These are phyloP conservation scores for Nephotettix cincticeps DNA, from an alignment of 1,140 invertebrate genomes.

Conservation along the genomic window DNA sequence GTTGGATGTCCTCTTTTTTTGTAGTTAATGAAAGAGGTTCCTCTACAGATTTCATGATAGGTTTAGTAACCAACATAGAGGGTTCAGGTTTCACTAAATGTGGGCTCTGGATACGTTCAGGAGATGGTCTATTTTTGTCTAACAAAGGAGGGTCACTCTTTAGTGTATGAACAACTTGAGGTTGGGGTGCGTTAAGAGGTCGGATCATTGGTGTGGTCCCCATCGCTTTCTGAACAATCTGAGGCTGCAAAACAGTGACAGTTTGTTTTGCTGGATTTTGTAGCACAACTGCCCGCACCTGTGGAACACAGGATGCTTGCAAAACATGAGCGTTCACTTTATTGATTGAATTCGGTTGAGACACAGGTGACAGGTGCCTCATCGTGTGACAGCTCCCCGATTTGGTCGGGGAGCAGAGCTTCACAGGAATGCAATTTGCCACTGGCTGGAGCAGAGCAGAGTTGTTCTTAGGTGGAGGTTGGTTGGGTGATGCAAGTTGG, in stretches of 20 bases:
- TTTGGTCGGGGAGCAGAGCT: neutral
- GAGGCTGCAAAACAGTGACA: neutral
- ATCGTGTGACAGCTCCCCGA: neutral
- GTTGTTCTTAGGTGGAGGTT: neutral
- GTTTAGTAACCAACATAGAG: neutral
- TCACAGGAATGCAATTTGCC: neutral
- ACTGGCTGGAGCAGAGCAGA: neutral
- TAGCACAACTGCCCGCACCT: neutral
- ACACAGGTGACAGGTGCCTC: neutral
- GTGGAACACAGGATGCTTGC: conserved; percentile 7
- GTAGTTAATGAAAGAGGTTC: neutral
- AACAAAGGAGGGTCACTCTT: neutral
- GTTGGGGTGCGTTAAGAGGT: neutral
- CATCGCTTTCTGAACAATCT: neutral
- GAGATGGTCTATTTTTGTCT: neutral
- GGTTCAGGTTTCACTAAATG: neutral
- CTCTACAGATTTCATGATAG: neutral
- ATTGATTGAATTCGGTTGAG: neutral
- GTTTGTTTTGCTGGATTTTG: conserved; percentile 3
- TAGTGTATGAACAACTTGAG: conserved; percentile 9
- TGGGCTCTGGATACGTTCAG: neutral
- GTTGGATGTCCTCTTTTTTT: neutral
- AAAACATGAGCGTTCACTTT: conserved; percentile 16
- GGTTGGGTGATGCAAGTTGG: neutral
- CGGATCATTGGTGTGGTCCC: conserved; percentile 3